Evolutionary conservation across 1,140 invertebrate genomes (phyloP).

Genomic region (Caerostris darwini): DNA sequence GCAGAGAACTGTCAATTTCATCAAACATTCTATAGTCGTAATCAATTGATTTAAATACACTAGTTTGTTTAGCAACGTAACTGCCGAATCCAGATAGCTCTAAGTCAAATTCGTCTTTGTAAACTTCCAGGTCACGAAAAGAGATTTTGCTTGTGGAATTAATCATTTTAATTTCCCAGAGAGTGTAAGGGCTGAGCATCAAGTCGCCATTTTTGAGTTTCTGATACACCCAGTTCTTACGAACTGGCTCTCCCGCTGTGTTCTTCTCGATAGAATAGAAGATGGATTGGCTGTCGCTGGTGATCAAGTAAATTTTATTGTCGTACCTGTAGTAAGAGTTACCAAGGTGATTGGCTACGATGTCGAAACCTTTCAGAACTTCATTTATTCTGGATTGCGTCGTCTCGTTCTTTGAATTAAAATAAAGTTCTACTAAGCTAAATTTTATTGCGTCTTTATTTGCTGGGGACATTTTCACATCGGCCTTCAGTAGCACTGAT

Average conservation of each 20-base stretch:
- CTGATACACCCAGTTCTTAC: background rate
- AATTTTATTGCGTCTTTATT: slow-evolving; percentile 34
- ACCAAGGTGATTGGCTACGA: background rate
- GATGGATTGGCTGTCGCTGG: background rate
- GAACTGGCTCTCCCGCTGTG: background rate
- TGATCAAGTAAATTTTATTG: background rate
- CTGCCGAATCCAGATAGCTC: background rate
- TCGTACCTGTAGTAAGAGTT: slow-evolving; percentile 40
- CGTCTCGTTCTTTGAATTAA: background rate
- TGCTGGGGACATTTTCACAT: background rate
- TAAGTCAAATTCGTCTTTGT: background rate
- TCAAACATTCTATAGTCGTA: background rate
- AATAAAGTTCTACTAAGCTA: background rate
- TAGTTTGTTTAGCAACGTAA: background rate
- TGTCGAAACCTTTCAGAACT: background rate
- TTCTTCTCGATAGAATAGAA: background rate
- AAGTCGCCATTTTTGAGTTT: background rate
- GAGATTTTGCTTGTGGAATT: background rate
- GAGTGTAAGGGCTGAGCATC: slow-evolving; percentile 37
- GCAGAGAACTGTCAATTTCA: background rate
- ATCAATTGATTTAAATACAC: background rate
- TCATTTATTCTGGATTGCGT: background rate
- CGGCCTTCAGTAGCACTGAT: background rate
- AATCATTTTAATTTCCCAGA: slow-evolving; percentile 1
- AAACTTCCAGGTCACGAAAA: background rate